Evolutionary conservation across 2,888 invertebrate species (phyloP).

Genomic region (Odontocolon sp.): DNA sequence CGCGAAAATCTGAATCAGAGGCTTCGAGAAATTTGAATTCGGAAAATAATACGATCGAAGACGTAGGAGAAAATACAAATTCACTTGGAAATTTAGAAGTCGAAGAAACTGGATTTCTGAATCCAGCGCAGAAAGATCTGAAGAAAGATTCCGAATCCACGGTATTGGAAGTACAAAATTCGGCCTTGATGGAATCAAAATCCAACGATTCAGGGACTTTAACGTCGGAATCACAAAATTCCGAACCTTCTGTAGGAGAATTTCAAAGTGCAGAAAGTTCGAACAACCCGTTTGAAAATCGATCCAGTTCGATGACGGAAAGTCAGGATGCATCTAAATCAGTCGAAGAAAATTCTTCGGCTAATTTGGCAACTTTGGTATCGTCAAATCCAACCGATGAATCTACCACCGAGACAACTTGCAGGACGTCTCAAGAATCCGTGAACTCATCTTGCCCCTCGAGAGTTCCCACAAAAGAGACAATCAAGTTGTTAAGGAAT

Average conservation of each 20-base stretch:
- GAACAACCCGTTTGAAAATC: too few relatives aligned
- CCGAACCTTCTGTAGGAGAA: too few relatives aligned
- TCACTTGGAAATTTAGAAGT: neutral
- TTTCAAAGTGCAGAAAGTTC: too few relatives aligned
- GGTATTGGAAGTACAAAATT: neutral
- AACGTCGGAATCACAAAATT: too few relatives aligned
- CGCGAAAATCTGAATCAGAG: too few relatives aligned
- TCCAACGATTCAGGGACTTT: too few relatives aligned
- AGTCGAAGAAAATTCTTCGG: neutral
- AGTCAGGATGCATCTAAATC: neutral
- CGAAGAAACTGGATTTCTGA: neutral
- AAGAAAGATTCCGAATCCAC: neutral
- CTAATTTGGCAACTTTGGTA: neutral
- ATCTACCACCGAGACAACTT: neutral
- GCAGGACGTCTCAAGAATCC: neutral
- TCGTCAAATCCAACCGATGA: constrained; percentile 11
- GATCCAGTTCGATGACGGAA: too few relatives aligned
- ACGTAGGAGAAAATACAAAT: neutral
- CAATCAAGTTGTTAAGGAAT: neutral
- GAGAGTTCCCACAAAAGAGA: neutral
- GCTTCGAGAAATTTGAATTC: neutral
- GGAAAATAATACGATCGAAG: neutral
- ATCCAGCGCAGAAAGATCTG: neutral
- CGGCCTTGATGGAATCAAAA: neutral
- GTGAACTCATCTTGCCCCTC: neutral